Evolutionary conservation across 2,888 invertebrate genomes (phyloP).

Genomic region (Cryptophagus acutangulus): DNA sequence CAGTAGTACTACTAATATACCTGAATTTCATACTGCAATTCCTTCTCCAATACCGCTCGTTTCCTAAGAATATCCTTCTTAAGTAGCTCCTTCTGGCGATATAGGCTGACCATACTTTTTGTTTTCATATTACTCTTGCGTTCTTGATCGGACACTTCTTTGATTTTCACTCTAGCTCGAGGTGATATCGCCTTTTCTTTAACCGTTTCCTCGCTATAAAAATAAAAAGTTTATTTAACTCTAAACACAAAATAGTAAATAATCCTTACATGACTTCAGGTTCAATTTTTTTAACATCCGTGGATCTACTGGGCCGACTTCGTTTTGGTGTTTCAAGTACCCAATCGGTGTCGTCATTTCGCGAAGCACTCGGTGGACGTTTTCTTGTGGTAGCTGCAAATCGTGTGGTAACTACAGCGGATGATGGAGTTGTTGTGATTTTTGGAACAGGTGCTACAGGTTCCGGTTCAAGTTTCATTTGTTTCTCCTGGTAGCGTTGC

Average conservation of each 20-base stretch:
- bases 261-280: conserved; percentile 37
- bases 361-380: conserved; percentile 40
- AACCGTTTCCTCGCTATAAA: conserved; percentile 24
- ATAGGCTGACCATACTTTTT: conserved; percentile 68
- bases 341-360: conserved; percentile 49
- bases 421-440: conserved; percentile 25
- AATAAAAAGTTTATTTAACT: neutral
- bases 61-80: conserved; percentile 93
- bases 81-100: conserved; percentile 84
- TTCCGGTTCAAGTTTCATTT: conserved; percentile 60
- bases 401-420: conserved; percentile 36
- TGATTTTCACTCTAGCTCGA: conserved; percentile 40
- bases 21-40: conserved; percentile 86
- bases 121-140: conserved; percentile 55
- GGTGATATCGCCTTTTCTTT: conserved; percentile 41
- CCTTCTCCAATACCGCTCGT: conserved; percentile 80
- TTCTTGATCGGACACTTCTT: conserved; percentile 48
- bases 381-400: conserved; percentile 41
- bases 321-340: conserved; percentile 48
- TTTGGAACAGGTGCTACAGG: conserved; percentile 39
- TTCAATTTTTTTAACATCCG: conserved; percentile 38
- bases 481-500: conserved; percentile 78
- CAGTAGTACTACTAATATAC: conserved; percentile 38
- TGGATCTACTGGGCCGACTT: conserved; percentile 34
- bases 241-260: conserved; percentile 9